These are phyloP conservation scores for Drosophila aldrichi DNA, from an alignment of 2,888 invertebrate species.

Conservation along the genomic window DNA sequence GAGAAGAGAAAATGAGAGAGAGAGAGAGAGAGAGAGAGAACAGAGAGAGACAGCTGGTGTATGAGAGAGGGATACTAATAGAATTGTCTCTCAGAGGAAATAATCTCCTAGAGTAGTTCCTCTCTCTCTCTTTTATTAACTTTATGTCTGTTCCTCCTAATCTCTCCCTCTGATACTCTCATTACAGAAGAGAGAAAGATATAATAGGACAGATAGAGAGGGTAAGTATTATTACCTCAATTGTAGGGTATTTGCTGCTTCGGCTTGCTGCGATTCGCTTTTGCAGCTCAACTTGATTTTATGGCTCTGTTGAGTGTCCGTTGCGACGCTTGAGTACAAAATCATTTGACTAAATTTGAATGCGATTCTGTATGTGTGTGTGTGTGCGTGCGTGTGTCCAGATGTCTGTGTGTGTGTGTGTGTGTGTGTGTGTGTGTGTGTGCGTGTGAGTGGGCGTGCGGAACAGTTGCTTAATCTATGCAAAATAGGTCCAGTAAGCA, in stretches of 20 bases:
- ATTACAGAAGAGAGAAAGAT: neutral
- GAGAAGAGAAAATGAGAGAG: neutral
- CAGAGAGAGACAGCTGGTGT: neutral
- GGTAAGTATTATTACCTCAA: too few species aligned
- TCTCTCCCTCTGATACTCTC: too few species aligned
- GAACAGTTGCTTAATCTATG: slow-evolving; percentile 4
- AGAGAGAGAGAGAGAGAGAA: neutral
- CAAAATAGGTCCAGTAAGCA: neutral
- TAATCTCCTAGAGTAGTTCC: too few species aligned
- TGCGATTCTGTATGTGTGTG: neutral
- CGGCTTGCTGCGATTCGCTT: neutral
- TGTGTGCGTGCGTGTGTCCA: too few species aligned
- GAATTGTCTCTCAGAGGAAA: too few species aligned
- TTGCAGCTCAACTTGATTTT: slow-evolving; percentile 21
- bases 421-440: too few species aligned
- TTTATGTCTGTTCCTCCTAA: too few species aligned
- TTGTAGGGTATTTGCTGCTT: neutral
- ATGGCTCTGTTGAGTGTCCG: slow-evolving; percentile 41
- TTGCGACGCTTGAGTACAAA: slow-evolving; percentile 45
- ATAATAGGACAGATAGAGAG: neutral
- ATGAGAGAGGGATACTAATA: too few species aligned
- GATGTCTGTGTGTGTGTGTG: neutral
- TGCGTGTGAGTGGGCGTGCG: neutral
- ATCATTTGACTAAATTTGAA: slow-evolving; percentile 41
- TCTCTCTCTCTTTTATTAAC: too few species aligned